A percentile compares a stretch with the other conserved stretches of the same genome.
Conservation (phyloP, 2,797 vertebrate species). For the Zalophus californianus region DNA sequence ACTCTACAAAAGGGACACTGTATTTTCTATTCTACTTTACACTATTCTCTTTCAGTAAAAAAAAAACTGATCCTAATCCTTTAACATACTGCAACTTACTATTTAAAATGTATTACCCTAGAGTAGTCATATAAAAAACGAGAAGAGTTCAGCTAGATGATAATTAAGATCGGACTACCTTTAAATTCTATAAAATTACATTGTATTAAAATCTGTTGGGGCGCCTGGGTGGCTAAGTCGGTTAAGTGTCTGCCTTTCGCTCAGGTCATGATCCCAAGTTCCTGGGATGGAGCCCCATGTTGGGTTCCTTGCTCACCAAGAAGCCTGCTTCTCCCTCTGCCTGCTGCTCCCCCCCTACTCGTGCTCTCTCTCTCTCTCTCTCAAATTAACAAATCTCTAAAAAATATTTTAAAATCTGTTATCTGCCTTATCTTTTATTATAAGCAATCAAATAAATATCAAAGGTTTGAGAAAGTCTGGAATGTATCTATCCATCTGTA, state of each 20-base stretch:
- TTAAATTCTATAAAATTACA: conserved; percentile 50
- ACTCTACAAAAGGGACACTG: not conserved
- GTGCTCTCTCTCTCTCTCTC: too few species aligned
- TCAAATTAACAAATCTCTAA: too few species aligned
- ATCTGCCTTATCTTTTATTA: not conserved
- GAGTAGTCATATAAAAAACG: conserved; percentile 41
- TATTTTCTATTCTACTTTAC: not conserved
- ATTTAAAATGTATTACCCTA: conserved; percentile 24
- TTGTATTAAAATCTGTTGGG: not conserved
- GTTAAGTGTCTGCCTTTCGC: too few species aligned
- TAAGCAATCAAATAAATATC: not conserved
- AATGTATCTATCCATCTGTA: not conserved
- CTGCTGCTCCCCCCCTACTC: too few species aligned
- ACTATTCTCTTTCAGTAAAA: not conserved
- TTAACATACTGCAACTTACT: not conserved
- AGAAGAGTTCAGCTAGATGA: not conserved
- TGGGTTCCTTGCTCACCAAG: too few species aligned
- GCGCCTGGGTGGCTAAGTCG: too few species aligned
- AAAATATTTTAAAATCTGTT: not conserved
- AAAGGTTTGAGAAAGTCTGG: not conserved
- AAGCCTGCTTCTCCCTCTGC: too few species aligned
- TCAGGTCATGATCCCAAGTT: too few species aligned
- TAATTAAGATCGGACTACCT: not conserved
- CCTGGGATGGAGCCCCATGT: too few species aligned
- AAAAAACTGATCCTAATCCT: not conserved